Evolutionary conservation across 2,113 vertebrate genomes (phyloP).

Genomic region (Cariama cristata): DNA sequence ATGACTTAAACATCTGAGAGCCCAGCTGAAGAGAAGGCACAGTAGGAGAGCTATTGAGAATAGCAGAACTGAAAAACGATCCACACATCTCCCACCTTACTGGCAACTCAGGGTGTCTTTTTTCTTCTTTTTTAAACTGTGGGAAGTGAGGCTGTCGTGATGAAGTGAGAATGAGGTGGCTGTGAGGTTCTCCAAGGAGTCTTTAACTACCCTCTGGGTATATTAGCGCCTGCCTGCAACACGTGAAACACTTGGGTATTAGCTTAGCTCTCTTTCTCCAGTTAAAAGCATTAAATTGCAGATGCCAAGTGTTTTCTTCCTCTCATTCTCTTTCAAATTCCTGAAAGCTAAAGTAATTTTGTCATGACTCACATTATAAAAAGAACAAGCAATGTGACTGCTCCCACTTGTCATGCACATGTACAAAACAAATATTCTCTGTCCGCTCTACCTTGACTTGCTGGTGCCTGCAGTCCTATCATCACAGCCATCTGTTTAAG

Average conservation of each 20-base stretch:
- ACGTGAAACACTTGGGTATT: constrained; percentile 66
- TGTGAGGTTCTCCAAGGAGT: constrained; percentile 38
- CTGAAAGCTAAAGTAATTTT: constrained; percentile 79
- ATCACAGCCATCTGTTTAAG: constrained; percentile 50
- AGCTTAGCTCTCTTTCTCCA: constrained; percentile 71
- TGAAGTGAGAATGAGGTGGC: constrained; percentile 9
- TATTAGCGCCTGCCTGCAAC: constrained; percentile 63
- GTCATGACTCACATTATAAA: constrained; percentile 80
- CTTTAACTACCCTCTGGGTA: constrained; percentile 44
- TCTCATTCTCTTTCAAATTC: constrained; percentile 72
- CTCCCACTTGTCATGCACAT: constrained; percentile 72
- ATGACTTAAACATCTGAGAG: not conserved
- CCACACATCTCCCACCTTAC: constrained; percentile 1
- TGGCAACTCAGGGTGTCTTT: not conserved
- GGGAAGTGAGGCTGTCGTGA: constrained; percentile 48
- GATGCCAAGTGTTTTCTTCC: constrained; percentile 68
- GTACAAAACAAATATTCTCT: constrained; percentile 69
- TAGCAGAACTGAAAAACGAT: constrained; percentile 13
- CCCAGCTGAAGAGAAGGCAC: not conserved
- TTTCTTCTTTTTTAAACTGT: not conserved
- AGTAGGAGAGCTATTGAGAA: not conserved
- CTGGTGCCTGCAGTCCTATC: constrained; percentile 55
- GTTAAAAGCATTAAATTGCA: constrained; percentile 83
- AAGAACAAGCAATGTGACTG: constrained; percentile 77
- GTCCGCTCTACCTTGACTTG: constrained; percentile 58